Percentiles rank a stretch among this genome's conserved stretches.
Evolutionary conservation across 2,888 invertebrate genomes (phyloP).

Genomic region (Crematogaster levior): DNA sequence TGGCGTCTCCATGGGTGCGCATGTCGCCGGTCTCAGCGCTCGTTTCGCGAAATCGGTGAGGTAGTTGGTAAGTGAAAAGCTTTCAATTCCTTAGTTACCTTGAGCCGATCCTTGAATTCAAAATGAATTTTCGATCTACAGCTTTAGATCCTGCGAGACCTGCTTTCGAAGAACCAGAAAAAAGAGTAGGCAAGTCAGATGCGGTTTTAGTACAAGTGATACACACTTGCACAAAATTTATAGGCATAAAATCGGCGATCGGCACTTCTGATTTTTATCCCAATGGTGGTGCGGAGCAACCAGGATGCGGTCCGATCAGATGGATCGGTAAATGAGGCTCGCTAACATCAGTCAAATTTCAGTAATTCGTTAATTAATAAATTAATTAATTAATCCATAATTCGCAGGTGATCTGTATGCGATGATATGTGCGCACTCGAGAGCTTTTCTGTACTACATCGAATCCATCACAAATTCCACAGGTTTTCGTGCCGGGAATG

Average conservation of each 20-base stretch:
- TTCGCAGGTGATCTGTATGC: background rate
- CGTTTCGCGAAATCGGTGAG: background rate
- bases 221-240: background rate
- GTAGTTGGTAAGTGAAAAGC: background rate
- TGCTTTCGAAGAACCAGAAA: background rate
- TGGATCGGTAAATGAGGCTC: background rate
- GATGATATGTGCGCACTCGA: constrained; percentile 54
- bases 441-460: constrained; percentile 55
- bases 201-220: background rate
- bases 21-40: background rate
- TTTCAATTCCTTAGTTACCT: background rate
- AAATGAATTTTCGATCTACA: background rate
- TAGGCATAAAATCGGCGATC: background rate
- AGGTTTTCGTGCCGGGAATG: constrained; percentile 33
- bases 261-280: constrained; percentile 24
- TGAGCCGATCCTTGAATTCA: no score
- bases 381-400: background rate
- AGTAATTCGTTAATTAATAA: background rate
- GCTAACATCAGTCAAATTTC: background rate
- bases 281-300: background rate
- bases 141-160: background rate
- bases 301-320: background rate
- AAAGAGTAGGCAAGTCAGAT: background rate
- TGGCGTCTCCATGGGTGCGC: background rate
- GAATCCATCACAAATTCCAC: constrained; percentile 54